Evolutionary conservation across 2,113 vertebrate species (phyloP).

Genomic region (Romanogobio albipinnatus): DNA sequence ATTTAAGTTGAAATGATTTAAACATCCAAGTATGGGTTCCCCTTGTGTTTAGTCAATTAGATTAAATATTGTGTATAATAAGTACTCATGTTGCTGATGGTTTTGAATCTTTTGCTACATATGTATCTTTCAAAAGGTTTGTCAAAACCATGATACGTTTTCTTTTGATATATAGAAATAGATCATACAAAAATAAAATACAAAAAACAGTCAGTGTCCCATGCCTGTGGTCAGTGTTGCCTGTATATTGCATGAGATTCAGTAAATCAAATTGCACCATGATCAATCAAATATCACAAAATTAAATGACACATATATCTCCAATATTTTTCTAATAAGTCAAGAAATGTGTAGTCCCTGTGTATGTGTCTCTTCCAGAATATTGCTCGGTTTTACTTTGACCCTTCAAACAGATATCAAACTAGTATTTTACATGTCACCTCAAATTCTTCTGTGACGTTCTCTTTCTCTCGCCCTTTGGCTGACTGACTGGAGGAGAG

Average conservation of each 20-base stretch:
- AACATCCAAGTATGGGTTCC: too few species aligned
- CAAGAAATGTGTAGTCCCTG: background rate
- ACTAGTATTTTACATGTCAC: slow-evolving; percentile 12
- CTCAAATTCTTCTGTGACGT: background rate
- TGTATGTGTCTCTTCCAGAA: background rate
- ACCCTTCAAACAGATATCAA: slow-evolving; percentile 1
- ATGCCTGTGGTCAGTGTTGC: background rate
- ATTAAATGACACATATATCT: background rate
- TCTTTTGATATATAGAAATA: too few species aligned
- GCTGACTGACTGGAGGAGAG: slow-evolving; percentile 54
- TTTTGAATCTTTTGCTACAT: too few species aligned
- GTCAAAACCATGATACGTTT: too few species aligned
- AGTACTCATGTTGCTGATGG: too few species aligned
- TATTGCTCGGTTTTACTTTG: background rate
- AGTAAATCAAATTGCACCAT: background rate
- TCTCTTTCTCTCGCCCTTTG: slow-evolving; percentile 52
- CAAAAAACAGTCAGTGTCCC: background rate
- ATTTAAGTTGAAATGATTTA: too few species aligned
- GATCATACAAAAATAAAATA: background rate
- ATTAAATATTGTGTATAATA: too few species aligned
- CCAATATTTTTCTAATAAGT: background rate
- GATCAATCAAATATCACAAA: background rate
- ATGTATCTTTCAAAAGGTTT: too few species aligned
- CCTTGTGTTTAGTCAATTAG: too few species aligned
- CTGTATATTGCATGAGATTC: background rate